phyloP scores from a whole-genome alignment of 2,797 vertebrate species.

The Brachyalestes nurse region DNA sequence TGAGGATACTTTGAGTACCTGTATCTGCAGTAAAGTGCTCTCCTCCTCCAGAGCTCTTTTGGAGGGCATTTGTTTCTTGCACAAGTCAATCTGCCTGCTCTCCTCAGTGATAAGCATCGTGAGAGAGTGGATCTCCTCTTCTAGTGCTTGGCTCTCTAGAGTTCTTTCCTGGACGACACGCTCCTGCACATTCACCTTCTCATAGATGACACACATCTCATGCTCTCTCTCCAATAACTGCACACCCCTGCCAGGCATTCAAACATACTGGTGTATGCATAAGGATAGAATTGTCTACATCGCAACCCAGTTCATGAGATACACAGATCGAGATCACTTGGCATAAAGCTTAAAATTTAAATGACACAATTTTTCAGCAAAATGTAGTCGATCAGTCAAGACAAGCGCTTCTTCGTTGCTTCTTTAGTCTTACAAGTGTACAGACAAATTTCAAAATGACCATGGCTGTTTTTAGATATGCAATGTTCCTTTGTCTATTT shows the following conservation, averaged over 20 bases:
- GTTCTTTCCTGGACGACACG: conserved; percentile 76
- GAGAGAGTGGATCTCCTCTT: conserved; percentile 83
- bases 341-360: background rate
- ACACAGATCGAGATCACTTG: background rate
- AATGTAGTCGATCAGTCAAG: background rate
- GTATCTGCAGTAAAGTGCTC: conserved; percentile 77
- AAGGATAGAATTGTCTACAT: background rate
- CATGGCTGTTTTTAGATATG: too few species aligned
- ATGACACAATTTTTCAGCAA: background rate
- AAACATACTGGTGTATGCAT: conserved; percentile 21
- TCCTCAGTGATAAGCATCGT: conserved; percentile 80
- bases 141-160: conserved; percentile 76
- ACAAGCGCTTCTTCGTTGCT: background rate
- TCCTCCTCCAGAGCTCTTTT: conserved; percentile 79
- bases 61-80: conserved; percentile 70
- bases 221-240: conserved; percentile 88
- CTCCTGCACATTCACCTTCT: conserved; percentile 85
- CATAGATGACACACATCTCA: conserved; percentile 82
- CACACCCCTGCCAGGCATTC: conserved; percentile 75
- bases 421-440: too few species aligned
- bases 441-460: too few species aligned
- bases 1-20: conserved; percentile 75
- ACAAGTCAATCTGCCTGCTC: conserved; percentile 77
- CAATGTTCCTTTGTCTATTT: too few species aligned
- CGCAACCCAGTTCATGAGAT: background rate